Percentiles rank a stretch among this genome's conserved stretches.
Evolutionary conservation across 2,113 vertebrate genomes (phyloP).

Genomic region (Nicator chloris): DNA sequence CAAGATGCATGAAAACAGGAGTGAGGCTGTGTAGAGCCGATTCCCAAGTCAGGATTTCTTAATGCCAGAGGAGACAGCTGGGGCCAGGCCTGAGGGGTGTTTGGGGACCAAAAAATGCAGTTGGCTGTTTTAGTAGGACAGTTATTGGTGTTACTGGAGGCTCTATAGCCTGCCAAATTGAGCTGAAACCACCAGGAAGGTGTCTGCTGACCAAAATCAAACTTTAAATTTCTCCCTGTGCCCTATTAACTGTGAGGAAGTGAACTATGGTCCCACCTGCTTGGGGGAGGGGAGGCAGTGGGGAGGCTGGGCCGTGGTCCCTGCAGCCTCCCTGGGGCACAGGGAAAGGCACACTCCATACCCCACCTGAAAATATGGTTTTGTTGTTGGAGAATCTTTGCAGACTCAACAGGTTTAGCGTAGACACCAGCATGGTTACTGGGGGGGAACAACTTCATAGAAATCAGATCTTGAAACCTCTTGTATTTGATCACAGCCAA

Average conservation of each 20-base stretch:
- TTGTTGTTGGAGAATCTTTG: background rate
- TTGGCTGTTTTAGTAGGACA: no score
- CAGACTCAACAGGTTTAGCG: background rate
- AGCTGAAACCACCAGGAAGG: no score
- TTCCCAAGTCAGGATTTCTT: no score
- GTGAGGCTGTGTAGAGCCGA: no score
- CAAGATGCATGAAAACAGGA: no score
- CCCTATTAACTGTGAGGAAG: background rate
- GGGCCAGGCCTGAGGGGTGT: no score
- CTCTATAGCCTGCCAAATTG: no score
- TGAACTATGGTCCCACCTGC: background rate
- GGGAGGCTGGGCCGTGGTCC: background rate
- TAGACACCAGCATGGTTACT: background rate
- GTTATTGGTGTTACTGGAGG: no score
- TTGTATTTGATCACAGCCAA: background rate
- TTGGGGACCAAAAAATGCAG: no score
- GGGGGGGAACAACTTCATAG: background rate
- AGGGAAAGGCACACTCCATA: background rate
- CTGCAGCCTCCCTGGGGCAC: accelerated
- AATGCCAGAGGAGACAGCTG: no score
- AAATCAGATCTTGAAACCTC: background rate
- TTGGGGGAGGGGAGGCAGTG: accelerated
- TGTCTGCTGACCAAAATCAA: background rate
- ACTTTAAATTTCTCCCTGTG: background rate
- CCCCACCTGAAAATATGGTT: background rate